Evolutionary conservation across 2,797 vertebrate genomes (phyloP), one percentile per base, ranked within the genome.

Genomic region (Oryzias dopingdopingensis): DNA sequence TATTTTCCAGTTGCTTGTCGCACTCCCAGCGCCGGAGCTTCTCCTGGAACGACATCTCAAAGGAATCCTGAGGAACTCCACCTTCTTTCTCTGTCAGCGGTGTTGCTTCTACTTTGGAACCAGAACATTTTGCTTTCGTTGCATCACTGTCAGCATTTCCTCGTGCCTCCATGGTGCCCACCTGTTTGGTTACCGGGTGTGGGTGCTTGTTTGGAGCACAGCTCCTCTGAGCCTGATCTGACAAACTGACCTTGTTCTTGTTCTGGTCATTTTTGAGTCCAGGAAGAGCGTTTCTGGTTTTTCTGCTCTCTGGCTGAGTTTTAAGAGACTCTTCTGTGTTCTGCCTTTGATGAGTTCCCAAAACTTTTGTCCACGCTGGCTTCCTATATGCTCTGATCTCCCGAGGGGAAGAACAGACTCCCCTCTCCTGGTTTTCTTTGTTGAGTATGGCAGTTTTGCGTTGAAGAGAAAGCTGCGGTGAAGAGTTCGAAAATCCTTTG

Each of bases 11-110:
- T 72, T 92, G 92, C 62, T 81, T 91, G 66, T 94, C 90, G 23
- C 80, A 84, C 56, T 95, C 94, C 95, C 94, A 97, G 15, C 43
- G 86, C 64, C 85, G 85, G 24, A 94, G 63, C 59, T 93, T 95
- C 63, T 93, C 94, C 80, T 92, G 93, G 77, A 96, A 93, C 42
- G 95, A 96, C 79, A 89, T 16, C 46, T 97, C 94, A 60, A 95
- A 93, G 49, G 93, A 93, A 14, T 91, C 82, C 52, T 86, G 91
- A 8, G 74, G 57, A 56, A 26, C 58, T 41, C 15, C 23, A 0
- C 10, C 51, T 53, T 3, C 18, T 40, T 6, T 51, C 22, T 6
- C 56, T 4, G 52, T 15, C 2, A 4, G 15, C 0, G 17, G 26
- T 47, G 20, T 40, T 42, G 29, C 54, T 49, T 61, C 20, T 8